A percentile compares a stretch with the other conserved stretches of the same genome.
Evolutionary conservation across 2,797 vertebrate genomes (phyloP).

Genomic region (Carapus acus): DNA sequence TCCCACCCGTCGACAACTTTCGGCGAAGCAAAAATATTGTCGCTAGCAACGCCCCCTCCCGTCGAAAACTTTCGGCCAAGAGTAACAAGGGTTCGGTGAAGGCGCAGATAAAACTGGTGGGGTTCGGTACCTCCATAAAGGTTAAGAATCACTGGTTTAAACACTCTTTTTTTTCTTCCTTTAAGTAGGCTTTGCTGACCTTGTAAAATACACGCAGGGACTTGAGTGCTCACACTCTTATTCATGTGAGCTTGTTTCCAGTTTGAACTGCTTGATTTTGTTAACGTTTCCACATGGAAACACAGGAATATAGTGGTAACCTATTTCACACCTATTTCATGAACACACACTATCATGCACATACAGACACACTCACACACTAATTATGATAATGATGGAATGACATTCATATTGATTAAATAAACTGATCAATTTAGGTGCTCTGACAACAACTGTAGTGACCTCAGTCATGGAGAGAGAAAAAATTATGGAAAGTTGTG

Average conservation of each 20-base stretch:
- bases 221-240: slow-evolving; percentile 1
- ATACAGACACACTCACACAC: slow-evolving; percentile 10
- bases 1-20: no score
- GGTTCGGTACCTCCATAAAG: no score
- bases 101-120: no score
- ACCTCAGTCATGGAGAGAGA: slow-evolving; percentile 1
- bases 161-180: no score
- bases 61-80: no score
- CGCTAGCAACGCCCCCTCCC: no score
- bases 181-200: no score
- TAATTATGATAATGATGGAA: slow-evolving; percentile 10
- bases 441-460: background rate
- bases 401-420: slow-evolving; percentile 19
- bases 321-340: background rate
- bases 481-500: slow-evolving; percentile 34
- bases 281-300: slow-evolving; percentile 31
- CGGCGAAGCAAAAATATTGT: no score
- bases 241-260: slow-evolving; percentile 22
- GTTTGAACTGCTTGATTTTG: slow-evolving; percentile 17
- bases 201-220: background rate
- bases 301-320: slow-evolving; percentile 21
- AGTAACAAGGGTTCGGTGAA: no score
- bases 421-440: slow-evolving; percentile 18
- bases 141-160: no score
- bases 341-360: slow-evolving; percentile 12